Conservation (phyloP, 2,797 vertebrate genomes). For the Thaleichthys pacificus region DNA sequence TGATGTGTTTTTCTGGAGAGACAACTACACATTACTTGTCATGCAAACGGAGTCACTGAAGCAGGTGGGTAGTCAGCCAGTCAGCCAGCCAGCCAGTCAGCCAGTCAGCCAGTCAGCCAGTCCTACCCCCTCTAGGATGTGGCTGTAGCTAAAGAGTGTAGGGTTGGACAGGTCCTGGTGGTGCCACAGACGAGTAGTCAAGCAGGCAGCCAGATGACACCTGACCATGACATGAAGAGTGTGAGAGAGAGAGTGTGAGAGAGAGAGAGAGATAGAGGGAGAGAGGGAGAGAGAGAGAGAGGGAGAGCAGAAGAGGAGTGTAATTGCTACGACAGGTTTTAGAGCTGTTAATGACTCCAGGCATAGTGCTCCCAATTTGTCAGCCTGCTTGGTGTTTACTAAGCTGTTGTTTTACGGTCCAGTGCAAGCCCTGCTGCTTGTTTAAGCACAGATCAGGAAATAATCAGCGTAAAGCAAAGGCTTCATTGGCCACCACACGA, state of each 20-base stretch:
- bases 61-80: conserved; percentile 38
- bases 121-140: conserved; percentile 53
- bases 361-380: conserved; percentile 87
- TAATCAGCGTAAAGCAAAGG: conserved; percentile 75
- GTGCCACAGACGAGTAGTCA: conserved; percentile 20
- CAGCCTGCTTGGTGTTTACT: conserved; percentile 85
- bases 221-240: conserved; percentile 58
- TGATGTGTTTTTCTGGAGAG: conserved; percentile 73
- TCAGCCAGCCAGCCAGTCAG: conserved; percentile 44
- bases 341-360: conserved; percentile 86
- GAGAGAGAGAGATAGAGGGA: conserved; percentile 30
- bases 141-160: conserved; percentile 64
- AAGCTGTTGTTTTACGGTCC: conserved; percentile 91
- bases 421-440: conserved; percentile 74
- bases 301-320: conserved; percentile 29
- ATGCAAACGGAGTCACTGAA: conserved; percentile 63
- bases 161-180: not conserved
- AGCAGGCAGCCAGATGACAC: conserved; percentile 53
- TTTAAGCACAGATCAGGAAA: conserved; percentile 81
- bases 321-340: conserved; percentile 81
- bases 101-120: conserved; percentile 29
- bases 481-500: conserved; percentile 50
- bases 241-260: too few relatives aligned
- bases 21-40: conserved; percentile 75
- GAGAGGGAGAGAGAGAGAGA: conserved; percentile 33